Base-by-base conservation (phyloP, 2,113 vertebrate genomes). In the Calonectris borealis region DNA sequence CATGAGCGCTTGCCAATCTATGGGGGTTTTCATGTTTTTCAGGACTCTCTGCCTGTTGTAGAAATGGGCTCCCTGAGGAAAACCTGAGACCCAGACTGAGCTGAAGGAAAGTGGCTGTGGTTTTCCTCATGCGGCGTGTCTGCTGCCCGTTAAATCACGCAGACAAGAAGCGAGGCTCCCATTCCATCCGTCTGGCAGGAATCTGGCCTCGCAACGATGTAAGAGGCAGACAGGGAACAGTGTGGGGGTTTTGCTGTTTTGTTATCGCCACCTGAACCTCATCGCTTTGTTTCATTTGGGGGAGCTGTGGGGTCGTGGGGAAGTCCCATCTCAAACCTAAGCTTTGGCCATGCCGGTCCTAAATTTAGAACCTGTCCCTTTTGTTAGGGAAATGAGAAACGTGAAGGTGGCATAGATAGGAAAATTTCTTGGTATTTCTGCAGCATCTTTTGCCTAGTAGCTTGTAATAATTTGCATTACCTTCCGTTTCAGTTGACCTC, bases 191-290 rank as follows among this genome's bases (percentile, higher is more conserved):
- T 18, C 51, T 85, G 79, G 40, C 57, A 84, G 73, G 64, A 69
- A 19, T 51, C 34, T 61, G 52, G 78, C 68, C 51, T 61, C 22
- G 32, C 20, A 10, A 1, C 24, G 40, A 24, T 38, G 42, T 38
- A 8, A 55, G 36, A 83, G 42, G 46, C 1, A 6, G 68, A 26
- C 38, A 40, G 52, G 38, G 34, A 84, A 44, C 10, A 11, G 9
- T 2, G 4, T 3, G 48, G 26, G 25, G 32, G 13, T 6, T 42
- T 36, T 31, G 31, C 24, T 57, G 18, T 7, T 77, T 58, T 48
- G 7, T 44, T 68, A 52, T 16, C 2, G 1, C 40, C 62, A 27
- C 16, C 52, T 61, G 42, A 46, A 52, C 36, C 10, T 0, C 0
- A 0, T 11, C 51, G 32, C 7, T 60, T 55, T 49, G 26, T 27